Conservation (phyloP, 1,140 invertebrate genomes). For the Bathynomus jamesi region DNA sequence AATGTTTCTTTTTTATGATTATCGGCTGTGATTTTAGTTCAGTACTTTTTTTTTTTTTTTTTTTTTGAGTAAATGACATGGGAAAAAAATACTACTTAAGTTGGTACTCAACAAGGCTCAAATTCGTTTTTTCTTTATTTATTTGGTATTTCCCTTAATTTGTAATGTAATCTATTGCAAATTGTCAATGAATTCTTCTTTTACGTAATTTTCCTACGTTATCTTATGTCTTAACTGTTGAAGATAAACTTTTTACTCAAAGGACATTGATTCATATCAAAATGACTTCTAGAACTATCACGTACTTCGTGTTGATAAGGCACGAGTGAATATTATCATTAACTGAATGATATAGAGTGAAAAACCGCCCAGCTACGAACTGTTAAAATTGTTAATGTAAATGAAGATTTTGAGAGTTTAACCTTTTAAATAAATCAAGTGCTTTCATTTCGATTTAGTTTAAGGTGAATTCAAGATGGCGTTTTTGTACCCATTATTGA, state of each 20-base stretch:
- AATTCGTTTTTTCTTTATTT: not conserved
- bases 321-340: no score
- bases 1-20: not conserved
- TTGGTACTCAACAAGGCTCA: no score
- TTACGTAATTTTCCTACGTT: conserved; percentile 1
- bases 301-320: no score
- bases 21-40: not conserved
- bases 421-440: not conserved
- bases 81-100: no score
- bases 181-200: not conserved
- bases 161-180: not conserved
- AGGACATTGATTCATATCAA: not conserved
- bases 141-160: not conserved
- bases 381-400: not conserved
- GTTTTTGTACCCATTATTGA: not conserved
- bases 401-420: not conserved
- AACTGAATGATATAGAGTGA: not conserved
- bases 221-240: not conserved
- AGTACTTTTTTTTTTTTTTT: not conserved
- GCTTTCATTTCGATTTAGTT: not conserved
- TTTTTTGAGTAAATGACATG: not conserved
- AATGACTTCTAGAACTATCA: no score
- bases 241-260: not conserved
- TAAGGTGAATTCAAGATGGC: not conserved
- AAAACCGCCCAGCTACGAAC: not conserved